A percentile compares a stretch with the other conserved stretches of the same genome.
Evolutionary conservation across 2,888 invertebrate species (phyloP).

Genomic region (Meiosimyza decipiens): DNA sequence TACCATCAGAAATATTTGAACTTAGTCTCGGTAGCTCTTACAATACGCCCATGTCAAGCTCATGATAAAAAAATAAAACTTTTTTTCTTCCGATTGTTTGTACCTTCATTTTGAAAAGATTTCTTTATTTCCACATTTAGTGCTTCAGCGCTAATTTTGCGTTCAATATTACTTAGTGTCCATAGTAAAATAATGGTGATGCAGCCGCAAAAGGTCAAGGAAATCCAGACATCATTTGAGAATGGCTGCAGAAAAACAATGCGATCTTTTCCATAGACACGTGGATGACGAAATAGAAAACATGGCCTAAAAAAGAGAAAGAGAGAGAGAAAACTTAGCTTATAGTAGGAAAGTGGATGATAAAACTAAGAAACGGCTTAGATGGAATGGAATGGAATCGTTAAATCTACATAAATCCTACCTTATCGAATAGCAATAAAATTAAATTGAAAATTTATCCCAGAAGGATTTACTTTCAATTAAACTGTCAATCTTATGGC

Average conservation of each 20-base stretch:
- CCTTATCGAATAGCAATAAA: slow-evolving; percentile 25
- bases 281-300: slow-evolving; percentile 78
- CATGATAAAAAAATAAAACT: too few relatives aligned
- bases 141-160: slow-evolving; percentile 47
- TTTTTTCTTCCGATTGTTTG: too few relatives aligned
- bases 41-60: too few relatives aligned
- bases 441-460: slow-evolving; percentile 41
- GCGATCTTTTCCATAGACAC: slow-evolving; percentile 70
- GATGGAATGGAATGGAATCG: too few relatives aligned
- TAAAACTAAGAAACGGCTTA: too few relatives aligned
- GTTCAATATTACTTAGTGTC: slow-evolving; percentile 53
- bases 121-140: background rate
- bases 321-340: background rate
- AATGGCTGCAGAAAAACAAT: slow-evolving; percentile 76
- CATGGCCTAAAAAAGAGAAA: slow-evolving; percentile 68
- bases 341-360: too few relatives aligned
- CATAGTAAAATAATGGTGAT: slow-evolving; percentile 57
- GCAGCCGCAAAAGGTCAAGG: slow-evolving; percentile 65
- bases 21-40: too few relatives aligned
- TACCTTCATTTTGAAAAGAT: slow-evolving; percentile 21
- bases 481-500: slow-evolving; percentile 42
- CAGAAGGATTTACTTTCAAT: slow-evolving; percentile 44
- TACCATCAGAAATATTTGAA: too few relatives aligned
- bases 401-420: too few relatives aligned
- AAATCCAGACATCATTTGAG: slow-evolving; percentile 71